These are phyloP conservation scores for Metacarcinus magister DNA, from an alignment of 2,888 invertebrate genomes.

Conservation along the genomic window DNA sequence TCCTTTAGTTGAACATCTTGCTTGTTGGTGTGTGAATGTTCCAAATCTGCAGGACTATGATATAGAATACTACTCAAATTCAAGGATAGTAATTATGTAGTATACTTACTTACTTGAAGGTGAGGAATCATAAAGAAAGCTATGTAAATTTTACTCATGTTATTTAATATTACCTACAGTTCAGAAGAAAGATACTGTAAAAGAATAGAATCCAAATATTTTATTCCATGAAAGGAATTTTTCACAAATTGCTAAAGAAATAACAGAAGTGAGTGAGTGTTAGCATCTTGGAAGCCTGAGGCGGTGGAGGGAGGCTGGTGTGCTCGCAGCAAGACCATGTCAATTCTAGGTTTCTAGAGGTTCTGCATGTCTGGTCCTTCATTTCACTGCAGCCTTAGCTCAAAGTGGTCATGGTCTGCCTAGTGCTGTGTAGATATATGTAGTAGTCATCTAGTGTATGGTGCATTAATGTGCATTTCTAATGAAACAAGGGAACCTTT, in stretches of 20 bases:
- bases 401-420: not conserved
- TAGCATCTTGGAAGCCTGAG: constrained; percentile 30
- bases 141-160: not conserved
- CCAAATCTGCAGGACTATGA: constrained; percentile 1
- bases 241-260: not conserved
- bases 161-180: not conserved
- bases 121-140: not conserved
- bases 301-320: constrained; percentile 53
- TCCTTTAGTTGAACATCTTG: not conserved
- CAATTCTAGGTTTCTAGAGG: not conserved
- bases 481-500: not conserved
- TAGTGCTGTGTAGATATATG: not conserved
- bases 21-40: not conserved
- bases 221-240: not conserved
- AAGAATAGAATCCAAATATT: constrained; percentile 22
- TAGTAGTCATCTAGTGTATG: constrained; percentile 14
- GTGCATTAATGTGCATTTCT: constrained; percentile 4
- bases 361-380: not conserved
- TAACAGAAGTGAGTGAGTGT: constrained; percentile 38
- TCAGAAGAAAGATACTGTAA: not conserved
- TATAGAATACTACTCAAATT: not conserved
- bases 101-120: not conserved
- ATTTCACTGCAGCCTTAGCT: not conserved
- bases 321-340: constrained; percentile 39
- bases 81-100: not conserved